Base-by-base conservation (phyloP, 2,888 invertebrate species). In the Pseudococcus viburni region DNA sequence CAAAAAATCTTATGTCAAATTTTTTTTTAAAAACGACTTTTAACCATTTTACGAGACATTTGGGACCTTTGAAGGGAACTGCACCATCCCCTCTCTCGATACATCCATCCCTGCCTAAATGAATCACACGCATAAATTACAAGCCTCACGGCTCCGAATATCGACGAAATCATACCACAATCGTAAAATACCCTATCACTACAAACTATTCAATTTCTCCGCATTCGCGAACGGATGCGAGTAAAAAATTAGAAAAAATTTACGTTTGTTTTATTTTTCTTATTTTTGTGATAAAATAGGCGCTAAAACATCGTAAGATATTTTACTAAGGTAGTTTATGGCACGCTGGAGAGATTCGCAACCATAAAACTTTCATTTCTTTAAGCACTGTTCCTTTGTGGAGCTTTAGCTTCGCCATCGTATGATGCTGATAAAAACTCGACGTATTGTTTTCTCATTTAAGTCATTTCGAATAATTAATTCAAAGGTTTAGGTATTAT, bases 291-390 rank as follows among this genome's bases (percentile, higher is more conserved):
- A 83, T 83, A 83, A 83, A 83, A 83, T 83, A 83, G 80, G 80
- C 80, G 80, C 80, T 83, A 83, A 83, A 83, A 83, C 80, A 83
- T 83, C 19, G 80, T 83, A 83, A 83, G 80, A 46, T 83, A 83
- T 83, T 83, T 83, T 83, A 46, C 80, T 46, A 46, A 83, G 80
- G 80, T 83, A 83, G 42, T 83, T 83, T 83, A 83, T 83, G 46
- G 80, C 80, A 46, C 80, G 19, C 80, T 46, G 46, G 80, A 83
- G 80, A 83, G 46, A 83, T 83, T 83, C 80, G 26, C 80, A 83
- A 83, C 80, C 80, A 83, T 83, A 83, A 83, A 83, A 83, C 80
- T 83, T 83, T 83, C 80, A 83, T 83, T 83, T 83, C 80, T 83
- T 46, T 83, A 46, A 83, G 46, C 80, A 83, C 80, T 12, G 19